phyloP scores from a whole-genome alignment of 2,113 vertebrate genomes.

The Asarcornis scutulata region DNA sequence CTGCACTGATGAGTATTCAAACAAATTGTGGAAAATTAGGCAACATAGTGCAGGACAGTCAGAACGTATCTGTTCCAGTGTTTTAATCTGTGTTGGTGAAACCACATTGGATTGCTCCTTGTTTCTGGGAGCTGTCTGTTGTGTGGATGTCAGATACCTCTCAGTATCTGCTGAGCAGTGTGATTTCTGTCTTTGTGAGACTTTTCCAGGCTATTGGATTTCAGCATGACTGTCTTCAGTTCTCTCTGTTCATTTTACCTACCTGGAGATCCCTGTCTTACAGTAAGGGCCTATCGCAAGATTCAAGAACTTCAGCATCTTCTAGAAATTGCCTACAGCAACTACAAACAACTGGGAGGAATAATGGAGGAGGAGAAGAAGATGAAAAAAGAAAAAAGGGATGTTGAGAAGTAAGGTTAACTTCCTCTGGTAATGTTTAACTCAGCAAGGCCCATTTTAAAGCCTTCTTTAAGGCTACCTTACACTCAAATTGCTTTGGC shows the following conservation, averaged over 20 bases:
- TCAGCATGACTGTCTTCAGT: background rate
- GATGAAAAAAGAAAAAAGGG: constrained; percentile 66
- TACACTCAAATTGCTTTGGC: background rate
- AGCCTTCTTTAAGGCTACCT: background rate
- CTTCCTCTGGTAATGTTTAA: background rate
- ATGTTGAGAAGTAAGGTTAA: constrained; percentile 74
- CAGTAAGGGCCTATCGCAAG: constrained; percentile 80
- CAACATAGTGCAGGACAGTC: background rate
- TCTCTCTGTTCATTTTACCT: background rate
- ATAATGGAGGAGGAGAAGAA: constrained; percentile 77
- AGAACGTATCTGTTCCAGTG: background rate
- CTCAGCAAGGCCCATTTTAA: background rate
- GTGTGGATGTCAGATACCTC: background rate
- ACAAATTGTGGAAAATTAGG: background rate
- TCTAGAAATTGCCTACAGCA: constrained; percentile 81
- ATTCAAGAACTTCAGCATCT: constrained; percentile 74
- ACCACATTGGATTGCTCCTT: background rate
- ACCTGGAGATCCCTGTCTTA: constrained; percentile 53
- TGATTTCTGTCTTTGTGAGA: background rate
- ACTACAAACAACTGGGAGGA: constrained; percentile 84
- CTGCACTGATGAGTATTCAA: background rate
- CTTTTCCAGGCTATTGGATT: background rate
- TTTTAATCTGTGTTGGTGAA: background rate
- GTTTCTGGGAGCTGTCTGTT: background rate
- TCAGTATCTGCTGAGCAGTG: background rate